These are phyloP conservation scores for Glareola pratincola DNA, from an alignment of 2,113 vertebrate species.

Conservation along the genomic window DNA sequence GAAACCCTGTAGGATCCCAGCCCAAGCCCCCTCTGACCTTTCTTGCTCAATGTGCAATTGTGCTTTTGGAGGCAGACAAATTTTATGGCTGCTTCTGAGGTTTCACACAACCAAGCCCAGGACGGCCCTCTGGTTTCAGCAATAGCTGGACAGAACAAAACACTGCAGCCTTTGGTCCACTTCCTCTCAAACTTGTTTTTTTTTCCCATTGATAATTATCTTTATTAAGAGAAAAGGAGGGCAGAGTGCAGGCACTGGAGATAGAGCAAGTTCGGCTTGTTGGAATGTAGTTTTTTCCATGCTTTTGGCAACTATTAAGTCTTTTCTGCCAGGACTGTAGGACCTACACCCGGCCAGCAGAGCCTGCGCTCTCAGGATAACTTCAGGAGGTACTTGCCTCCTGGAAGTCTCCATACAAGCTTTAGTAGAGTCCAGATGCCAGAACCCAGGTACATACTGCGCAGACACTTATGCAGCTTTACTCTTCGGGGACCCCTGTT, in stretches of 20 bases:
- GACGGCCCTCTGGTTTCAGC: background rate
- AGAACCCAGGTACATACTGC: background rate
- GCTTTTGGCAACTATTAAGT: background rate
- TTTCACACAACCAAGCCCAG: background rate
- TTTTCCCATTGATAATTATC: background rate
- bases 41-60: fast-evolving
- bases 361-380: background rate
- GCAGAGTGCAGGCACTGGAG: background rate
- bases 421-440: background rate
- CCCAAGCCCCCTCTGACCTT: background rate
- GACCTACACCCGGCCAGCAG: background rate
- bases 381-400: background rate
- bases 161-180: background rate
- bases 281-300: background rate
- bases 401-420: background rate
- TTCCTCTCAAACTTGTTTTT: background rate
- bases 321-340: background rate
- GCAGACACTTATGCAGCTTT: fast-evolving
- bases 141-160: background rate
- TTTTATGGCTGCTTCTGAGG: background rate
- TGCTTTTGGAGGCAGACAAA: background rate
- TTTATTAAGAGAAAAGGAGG: background rate
- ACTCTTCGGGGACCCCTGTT: background rate
- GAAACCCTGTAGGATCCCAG: background rate
- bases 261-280: background rate